Evolutionary conservation across 2,888 invertebrate genomes (phyloP).

Genomic region (Netelia inedita): DNA sequence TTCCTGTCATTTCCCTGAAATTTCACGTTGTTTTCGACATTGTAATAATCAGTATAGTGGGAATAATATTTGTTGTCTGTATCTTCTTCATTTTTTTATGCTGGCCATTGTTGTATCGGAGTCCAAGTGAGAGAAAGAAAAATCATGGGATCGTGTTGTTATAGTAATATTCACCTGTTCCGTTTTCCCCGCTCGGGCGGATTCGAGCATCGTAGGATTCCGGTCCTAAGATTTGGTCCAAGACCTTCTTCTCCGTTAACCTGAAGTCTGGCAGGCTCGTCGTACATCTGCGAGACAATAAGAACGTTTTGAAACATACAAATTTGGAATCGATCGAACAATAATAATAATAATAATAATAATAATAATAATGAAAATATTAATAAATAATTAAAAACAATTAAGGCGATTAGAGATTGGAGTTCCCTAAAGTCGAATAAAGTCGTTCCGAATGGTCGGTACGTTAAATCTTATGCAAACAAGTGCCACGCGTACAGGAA

Average conservation of each 20-base stretch:
- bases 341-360: no score
- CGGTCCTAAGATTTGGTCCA: constrained; percentile 96
- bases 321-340: no score
- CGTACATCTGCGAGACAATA: constrained; percentile 88
- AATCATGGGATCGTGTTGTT: constrained; percentile 19
- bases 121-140: constrained; percentile 28
- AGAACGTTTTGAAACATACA: constrained; percentile 2
- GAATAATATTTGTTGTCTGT: constrained; percentile 2
- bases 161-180: constrained; percentile 91
- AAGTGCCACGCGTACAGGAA: not conserved
- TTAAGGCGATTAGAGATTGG: no score
- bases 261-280: constrained; percentile 95
- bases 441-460: not conserved
- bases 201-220: constrained; percentile 97
- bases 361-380: no score
- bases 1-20: constrained; percentile 31
- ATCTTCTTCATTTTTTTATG: constrained; percentile 12
- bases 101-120: constrained; percentile 25
- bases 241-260: constrained; percentile 97
- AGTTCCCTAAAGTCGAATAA: no score
- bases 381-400: no score
- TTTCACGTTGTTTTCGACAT: constrained; percentile 7
- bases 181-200: constrained; percentile 96
- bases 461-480: not conserved
- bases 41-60: not conserved